Conservation (phyloP, 2,113 vertebrate species). For the Platichthys flesus region DNA sequence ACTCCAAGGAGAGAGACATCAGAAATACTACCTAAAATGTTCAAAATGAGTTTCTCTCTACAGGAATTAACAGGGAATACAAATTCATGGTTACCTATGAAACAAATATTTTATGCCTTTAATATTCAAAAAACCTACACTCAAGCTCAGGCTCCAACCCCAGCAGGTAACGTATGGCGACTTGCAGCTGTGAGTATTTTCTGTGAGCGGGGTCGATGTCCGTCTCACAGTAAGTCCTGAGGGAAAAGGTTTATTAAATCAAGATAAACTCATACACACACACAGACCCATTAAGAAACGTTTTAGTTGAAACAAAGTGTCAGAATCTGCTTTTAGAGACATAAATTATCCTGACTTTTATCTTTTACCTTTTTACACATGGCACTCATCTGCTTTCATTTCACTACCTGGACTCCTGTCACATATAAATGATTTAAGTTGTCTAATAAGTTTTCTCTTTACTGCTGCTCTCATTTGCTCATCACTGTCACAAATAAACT, state of each 20-base stretch:
- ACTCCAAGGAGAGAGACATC: neutral
- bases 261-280: neutral
- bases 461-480: too few species aligned
- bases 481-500: too few species aligned
- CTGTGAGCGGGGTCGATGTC: constrained; percentile 92
- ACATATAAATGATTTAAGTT: too few species aligned
- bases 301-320: too few species aligned
- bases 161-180: constrained; percentile 88
- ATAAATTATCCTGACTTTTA: neutral
- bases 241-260: neutral
- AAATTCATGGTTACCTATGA: neutral
- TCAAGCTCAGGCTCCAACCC: constrained; percentile 90
- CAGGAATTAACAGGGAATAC: neutral
- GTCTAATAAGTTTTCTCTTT: too few species aligned
- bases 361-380: neutral
- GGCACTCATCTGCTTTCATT: neutral
- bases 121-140: constrained; percentile 77
- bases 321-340: neutral
- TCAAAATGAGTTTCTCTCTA: too few species aligned
- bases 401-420: neutral
- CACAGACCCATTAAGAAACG: neutral
- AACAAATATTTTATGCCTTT: neutral
- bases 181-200: constrained; percentile 91
- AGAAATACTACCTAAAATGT: too few species aligned
- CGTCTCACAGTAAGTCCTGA: constrained; percentile 95